These are phyloP conservation scores for Megamerina dolium DNA, from an alignment of 2,888 invertebrate species.

Conservation along the genomic window DNA sequence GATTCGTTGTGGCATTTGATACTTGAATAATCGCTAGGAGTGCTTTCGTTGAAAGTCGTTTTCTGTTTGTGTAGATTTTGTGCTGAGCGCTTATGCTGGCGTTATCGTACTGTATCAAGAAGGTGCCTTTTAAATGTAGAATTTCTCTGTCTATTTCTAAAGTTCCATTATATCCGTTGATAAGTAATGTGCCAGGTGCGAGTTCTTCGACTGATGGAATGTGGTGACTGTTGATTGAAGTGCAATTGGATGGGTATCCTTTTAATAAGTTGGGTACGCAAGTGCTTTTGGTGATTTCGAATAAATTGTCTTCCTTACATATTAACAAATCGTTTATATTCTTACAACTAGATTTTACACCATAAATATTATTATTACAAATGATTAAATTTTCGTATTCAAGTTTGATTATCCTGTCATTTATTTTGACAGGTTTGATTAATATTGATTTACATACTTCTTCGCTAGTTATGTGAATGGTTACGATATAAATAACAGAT, in stretches of 20 bases:
- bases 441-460: slow-evolving; percentile 12
- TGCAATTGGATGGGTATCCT: slow-evolving; percentile 3
- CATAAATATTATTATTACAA: slow-evolving; percentile 15
- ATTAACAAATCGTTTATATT: too few species aligned
- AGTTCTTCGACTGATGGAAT: slow-evolving; percentile 6
- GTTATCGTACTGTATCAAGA: too few species aligned
- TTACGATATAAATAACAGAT: slow-evolving; percentile 16
- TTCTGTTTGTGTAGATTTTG: too few species aligned
- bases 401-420: slow-evolving; percentile 12
- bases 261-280: slow-evolving; percentile 3
- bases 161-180: slow-evolving; percentile 5
- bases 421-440: slow-evolving; percentile 17
- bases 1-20: too few species aligned
- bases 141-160: too few species aligned
- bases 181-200: slow-evolving; percentile 1
- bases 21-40: too few species aligned
- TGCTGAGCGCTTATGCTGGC: too few species aligned
- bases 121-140: too few species aligned
- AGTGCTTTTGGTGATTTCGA: slow-evolving; percentile 3
- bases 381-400: slow-evolving; percentile 12
- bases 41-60: too few species aligned
- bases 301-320: slow-evolving; percentile 2
- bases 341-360: slow-evolving; percentile 14
- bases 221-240: slow-evolving; percentile 4
- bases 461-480: slow-evolving; percentile 14